A percentile compares a stretch with the other conserved stretches of the same genome.
Conservation (phyloP, 1,140 invertebrate species). For the Drosophila ohnishii region DNA sequence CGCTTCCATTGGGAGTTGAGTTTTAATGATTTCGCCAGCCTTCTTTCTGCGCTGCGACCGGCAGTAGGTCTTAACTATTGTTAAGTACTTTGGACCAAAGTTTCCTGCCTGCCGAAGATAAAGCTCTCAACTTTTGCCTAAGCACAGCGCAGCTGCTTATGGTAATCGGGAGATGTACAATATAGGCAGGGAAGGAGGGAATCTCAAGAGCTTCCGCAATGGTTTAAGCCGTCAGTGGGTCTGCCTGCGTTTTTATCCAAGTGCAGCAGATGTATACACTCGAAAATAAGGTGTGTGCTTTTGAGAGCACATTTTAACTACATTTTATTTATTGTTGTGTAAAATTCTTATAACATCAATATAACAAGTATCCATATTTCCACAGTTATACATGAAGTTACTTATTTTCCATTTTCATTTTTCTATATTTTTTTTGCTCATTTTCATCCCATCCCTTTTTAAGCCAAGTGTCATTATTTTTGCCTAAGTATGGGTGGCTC, state of each 20-base stretch:
- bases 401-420: neutral
- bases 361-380: neutral
- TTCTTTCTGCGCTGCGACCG: slow-evolving; percentile 12
- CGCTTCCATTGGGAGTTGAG: slow-evolving; percentile 28
- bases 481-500: slow-evolving; percentile 34
- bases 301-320: no score
- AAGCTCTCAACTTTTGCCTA: slow-evolving; percentile 57
- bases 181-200: neutral
- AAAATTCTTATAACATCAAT: neutral
- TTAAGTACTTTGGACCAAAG: slow-evolving; percentile 61
- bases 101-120: slow-evolving; percentile 61
- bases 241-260: slow-evolving; percentile 12
- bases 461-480: neutral
- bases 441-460: neutral
- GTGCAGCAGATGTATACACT: slow-evolving; percentile 13
- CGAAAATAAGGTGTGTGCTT: neutral
- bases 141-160: slow-evolving; percentile 41
- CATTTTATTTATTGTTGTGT: neutral
- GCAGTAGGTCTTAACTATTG: slow-evolving; percentile 60
- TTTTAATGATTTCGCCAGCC: slow-evolving; percentile 66
- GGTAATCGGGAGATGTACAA: slow-evolving; percentile 18
- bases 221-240: slow-evolving; percentile 26
- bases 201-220: slow-evolving; percentile 40
- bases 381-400: neutral
- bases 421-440: neutral